Conservation (phyloP, 2,888 invertebrate genomes). For the Scaptomyza caliginosa region DNA sequence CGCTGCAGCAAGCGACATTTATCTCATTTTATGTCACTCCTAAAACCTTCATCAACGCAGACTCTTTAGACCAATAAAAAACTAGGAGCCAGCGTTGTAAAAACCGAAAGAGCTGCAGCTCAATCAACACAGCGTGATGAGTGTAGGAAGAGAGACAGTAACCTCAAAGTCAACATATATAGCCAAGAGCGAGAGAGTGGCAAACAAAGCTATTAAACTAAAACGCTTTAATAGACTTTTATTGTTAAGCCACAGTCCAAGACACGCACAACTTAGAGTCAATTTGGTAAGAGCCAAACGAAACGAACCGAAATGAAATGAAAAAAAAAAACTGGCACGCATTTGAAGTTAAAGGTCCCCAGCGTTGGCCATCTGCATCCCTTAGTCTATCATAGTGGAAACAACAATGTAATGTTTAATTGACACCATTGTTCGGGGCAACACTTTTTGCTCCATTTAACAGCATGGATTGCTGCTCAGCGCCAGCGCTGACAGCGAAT, state of each 20-base stretch:
- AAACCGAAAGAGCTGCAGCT: constrained; percentile 49
- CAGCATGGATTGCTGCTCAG: constrained; percentile 66
- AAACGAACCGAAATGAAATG: background rate
- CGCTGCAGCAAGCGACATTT: constrained; percentile 26
- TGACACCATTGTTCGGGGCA: constrained; percentile 78
- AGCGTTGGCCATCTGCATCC: constrained; percentile 52
- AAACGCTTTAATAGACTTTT: constrained; percentile 63
- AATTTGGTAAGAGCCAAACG: constrained; percentile 46
- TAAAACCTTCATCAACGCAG: constrained; percentile 63
- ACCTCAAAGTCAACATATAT: constrained; percentile 40
- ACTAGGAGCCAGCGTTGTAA: constrained; percentile 20
- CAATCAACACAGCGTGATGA: constrained; percentile 38
- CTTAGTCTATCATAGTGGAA: constrained; percentile 53
- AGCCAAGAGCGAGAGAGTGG: constrained; percentile 36
- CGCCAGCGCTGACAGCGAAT: constrained; percentile 59
- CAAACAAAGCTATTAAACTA: constrained; percentile 62
- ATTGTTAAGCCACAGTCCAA: constrained; percentile 52
- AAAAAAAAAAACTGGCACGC: constrained; percentile 22
- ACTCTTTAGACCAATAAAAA: constrained; percentile 38
- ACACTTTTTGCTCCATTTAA: constrained; percentile 79
- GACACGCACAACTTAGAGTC: constrained; percentile 51
- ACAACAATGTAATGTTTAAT: constrained; percentile 79
- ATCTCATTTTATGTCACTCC: constrained; percentile 66
- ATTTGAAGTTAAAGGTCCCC: constrained; percentile 63
- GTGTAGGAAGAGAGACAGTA: background rate